Conservation (phyloP, 2,113 vertebrate genomes). For the Mormoops blainvillei region DNA sequence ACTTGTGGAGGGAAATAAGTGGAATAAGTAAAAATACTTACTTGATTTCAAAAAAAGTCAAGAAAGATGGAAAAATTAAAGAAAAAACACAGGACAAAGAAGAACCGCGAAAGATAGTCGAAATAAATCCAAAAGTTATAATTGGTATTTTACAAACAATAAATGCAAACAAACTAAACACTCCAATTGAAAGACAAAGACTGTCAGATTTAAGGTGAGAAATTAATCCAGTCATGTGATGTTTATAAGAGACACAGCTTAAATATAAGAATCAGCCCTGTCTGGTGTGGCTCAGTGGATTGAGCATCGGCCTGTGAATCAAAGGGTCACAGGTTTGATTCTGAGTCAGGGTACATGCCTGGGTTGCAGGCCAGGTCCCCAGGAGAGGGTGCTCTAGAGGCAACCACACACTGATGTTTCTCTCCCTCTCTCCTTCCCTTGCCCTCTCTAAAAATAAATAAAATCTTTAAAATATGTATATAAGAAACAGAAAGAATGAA, state of each 20-base stretch:
- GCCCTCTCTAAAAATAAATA: no score
- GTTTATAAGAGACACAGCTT: not conserved
- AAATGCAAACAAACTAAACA: not conserved
- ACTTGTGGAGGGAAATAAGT: not conserved
- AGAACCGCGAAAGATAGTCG: not conserved
- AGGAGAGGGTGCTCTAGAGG: no score
- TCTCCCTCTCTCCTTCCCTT: no score
- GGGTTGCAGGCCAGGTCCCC: no score
- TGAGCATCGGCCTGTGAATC: no score
- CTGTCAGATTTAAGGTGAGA: not conserved
- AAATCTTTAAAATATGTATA: not conserved
- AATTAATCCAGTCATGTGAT: not conserved
- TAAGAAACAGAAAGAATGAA: not conserved
- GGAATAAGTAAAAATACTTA: not conserved
- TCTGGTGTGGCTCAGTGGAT: no score
- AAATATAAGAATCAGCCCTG: not conserved
- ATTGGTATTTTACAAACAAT: not conserved
- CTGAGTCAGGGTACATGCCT: no score
- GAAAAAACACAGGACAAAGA: not conserved
- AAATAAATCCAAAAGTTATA: not conserved
- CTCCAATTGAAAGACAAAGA: not conserved
- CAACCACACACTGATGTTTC: no score
- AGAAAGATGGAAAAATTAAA: not conserved
- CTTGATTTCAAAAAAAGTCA: not conserved
- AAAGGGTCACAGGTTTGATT: no score